phyloP scores from a whole-genome alignment of 1,140 invertebrate species.

The Cryptotermes secundus region DNA sequence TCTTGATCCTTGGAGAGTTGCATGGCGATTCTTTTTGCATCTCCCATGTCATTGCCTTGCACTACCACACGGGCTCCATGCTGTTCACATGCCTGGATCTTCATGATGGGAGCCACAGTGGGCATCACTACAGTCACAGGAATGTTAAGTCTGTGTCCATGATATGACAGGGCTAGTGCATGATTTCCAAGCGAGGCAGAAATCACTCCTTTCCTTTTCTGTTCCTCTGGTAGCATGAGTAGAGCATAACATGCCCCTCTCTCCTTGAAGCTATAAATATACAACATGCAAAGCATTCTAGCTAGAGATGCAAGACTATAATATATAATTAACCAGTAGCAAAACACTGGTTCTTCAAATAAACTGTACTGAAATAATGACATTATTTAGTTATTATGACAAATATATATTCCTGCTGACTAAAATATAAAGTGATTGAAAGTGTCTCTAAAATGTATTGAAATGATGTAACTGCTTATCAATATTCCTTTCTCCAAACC shows the following conservation, averaged over 20 bases:
- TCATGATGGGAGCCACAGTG: conserved; percentile 88
- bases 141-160: conserved; percentile 76
- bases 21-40: conserved; percentile 79
- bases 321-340: no score
- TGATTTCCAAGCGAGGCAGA: conserved; percentile 93
- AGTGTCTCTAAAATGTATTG: no score
- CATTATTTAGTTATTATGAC: no score
- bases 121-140: conserved; percentile 94
- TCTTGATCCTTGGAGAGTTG: conserved; percentile 67
- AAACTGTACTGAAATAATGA: no score
- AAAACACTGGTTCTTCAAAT: no score
- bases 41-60: conserved; percentile 79
- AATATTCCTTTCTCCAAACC: no score
- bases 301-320: no score
- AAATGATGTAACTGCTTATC: no score
- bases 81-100: conserved; percentile 81
- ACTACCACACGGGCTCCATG: conserved; percentile 85
- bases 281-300: conserved; percentile 21
- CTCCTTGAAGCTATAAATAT: conserved; percentile 79
- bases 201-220: conserved; percentile 78
- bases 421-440: no score
- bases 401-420: no score
- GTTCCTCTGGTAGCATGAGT: conserved; percentile 68
- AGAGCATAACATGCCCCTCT: conserved; percentile 86
- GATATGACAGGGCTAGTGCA: conserved; percentile 84